These are phyloP conservation scores for Linnaemya vulpina DNA, from an alignment of 2,888 invertebrate genomes.

Conservation along the genomic window DNA sequence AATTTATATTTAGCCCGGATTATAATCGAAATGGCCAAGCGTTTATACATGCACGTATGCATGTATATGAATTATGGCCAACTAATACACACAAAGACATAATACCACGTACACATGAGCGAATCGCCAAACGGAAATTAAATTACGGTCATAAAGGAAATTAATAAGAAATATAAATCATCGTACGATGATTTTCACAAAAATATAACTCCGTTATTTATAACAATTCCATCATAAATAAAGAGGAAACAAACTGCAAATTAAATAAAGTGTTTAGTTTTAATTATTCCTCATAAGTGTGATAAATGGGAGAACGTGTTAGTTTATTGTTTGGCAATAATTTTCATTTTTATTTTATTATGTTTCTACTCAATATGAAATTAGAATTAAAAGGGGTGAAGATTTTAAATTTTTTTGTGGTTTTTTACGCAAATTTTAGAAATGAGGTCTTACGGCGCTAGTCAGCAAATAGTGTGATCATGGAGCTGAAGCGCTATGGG, in stretches of 20 bases:
- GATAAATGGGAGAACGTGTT: slow-evolving; percentile 18
- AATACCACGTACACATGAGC: slow-evolving; percentile 25
- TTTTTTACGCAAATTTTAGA: no score
- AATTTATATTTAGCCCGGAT: slow-evolving; percentile 64
- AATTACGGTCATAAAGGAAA: slow-evolving; percentile 72
- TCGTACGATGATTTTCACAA: slow-evolving; percentile 40
- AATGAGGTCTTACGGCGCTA: no score
- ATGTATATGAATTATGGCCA: slow-evolving; percentile 16
- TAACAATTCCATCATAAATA: slow-evolving; percentile 22
- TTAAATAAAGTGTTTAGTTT: slow-evolving; percentile 39
- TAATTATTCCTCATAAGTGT: slow-evolving; percentile 6
- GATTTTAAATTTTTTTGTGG: no score
- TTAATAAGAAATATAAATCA: slow-evolving; percentile 73
- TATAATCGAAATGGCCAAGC: slow-evolving; percentile 67
- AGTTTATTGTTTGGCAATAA: not conserved
- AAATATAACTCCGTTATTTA: slow-evolving; percentile 25
- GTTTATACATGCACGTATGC: slow-evolving; percentile 10
- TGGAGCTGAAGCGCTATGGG: no score
- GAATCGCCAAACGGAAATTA: slow-evolving; percentile 70
- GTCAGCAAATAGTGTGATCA: no score
- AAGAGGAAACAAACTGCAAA: slow-evolving; percentile 16
- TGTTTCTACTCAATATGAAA: no score
- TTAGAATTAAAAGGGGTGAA: no score
- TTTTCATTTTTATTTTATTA: not conserved
- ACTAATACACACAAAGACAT: slow-evolving; percentile 2